These are phyloP conservation scores for Rhopalosiphum padi DNA, from an alignment of 1,140 invertebrate genomes.

Conservation along the genomic window DNA sequence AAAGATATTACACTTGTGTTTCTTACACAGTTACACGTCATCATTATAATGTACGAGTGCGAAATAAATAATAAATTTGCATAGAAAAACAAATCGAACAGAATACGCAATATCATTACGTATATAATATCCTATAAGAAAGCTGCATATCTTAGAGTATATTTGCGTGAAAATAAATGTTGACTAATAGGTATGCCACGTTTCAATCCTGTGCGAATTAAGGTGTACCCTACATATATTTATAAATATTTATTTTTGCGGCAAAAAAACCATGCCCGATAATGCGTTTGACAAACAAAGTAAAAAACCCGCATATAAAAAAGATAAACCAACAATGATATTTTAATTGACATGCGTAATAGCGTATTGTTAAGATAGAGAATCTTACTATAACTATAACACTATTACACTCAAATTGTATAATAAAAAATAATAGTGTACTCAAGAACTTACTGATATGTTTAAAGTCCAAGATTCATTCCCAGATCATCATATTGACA, in stretches of 20 bases:
- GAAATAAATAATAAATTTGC: constrained; percentile 20
- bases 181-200: neutral
- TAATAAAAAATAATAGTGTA: neutral
- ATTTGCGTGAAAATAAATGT: neutral
- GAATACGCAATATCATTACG: neutral
- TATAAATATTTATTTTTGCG: neutral
- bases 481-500: neutral
- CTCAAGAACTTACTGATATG: neutral
- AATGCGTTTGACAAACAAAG: neutral
- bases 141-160: neutral
- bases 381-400: neutral
- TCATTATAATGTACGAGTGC: neutral
- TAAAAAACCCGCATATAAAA: neutral
- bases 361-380: neutral
- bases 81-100: neutral
- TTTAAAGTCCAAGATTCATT: neutral
- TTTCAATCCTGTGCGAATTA: neutral
- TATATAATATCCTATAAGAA: neutral
- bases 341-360: neutral
- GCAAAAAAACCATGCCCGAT: neutral
- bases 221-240: neutral
- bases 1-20: neutral
- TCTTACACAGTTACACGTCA: neutral
- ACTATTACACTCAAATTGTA: neutral
- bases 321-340: neutral